Base-by-base conservation (phyloP, 2,113 vertebrate genomes). In the Atractosteus spatula region DNA sequence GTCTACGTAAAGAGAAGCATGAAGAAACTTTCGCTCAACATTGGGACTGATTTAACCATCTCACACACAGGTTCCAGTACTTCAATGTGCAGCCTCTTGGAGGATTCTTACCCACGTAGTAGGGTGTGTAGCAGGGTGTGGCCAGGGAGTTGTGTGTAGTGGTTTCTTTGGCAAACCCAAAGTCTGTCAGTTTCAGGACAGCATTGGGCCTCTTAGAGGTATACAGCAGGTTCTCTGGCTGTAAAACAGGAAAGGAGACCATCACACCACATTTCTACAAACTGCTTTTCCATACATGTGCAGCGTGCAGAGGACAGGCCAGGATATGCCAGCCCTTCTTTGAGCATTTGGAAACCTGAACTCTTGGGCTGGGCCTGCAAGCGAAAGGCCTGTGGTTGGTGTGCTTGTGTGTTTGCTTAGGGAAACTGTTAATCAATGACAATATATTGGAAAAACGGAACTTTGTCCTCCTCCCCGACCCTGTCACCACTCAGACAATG, bases 101-200 rank as follows among this genome's bases (percentile, higher is more conserved):
- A 57, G 51, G 16, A 47, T 68, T 17, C 97, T 95, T 83, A 99
- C 97, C 97, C 78, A 99, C 97, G 0, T 99, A 99, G 87, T 99
- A 99, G 0, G 97, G 97, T 0, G 97, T 99, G 78, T 98, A 99
- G 89, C 97, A 99, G 0, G 97, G 97, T 0, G 97, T 99, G 70
- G 94, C 94, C 87, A 99, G 72, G 1, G 97, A 99, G 86, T 99
- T 99, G 88, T 96, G 94, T 17, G 95, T 93, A 79, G 96, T 98
- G 65, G 97, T 99, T 86, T 99, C 97, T 85, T 99, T 99, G 79
- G 97, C 97, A 81, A 99, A 99, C 81, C 97, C 97, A 62, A 99
- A 99, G 86, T 99, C 97, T 0, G 97, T 98, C 83, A 99, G 97
- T 45, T 99, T 99, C 57, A 99, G 89, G 71, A 96, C 85, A 2